Evolutionary conservation across 2,797 vertebrate genomes (phyloP), one percentile per base, ranked within the genome.

Genomic region (Rhinophrynus dorsalis): DNA sequence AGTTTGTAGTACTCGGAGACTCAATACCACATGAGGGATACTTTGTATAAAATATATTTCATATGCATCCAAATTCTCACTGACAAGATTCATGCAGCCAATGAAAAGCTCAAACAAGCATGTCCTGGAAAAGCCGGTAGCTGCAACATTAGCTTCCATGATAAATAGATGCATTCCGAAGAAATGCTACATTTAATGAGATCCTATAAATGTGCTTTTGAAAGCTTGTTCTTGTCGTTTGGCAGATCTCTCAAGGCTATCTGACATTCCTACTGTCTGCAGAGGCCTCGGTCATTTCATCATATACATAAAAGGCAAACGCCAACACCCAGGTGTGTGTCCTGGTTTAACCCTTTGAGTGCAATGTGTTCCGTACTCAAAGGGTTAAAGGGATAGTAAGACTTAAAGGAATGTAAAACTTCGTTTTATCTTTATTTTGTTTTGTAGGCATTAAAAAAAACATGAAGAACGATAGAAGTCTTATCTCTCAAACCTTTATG

Each of bases 111-210:
- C 56, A 42, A 52, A 60, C 67, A 50, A 47, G 67, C 33, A 40
- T 9, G 56, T 32, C 66, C 48, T 9, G 44, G 15, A 57, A 20
- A 32, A 20, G 23, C 47, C 45, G 32, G 21, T 15, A 32, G 10
- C 32, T 18, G 38, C 26, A 26, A 42, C 44, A 60, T 68, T 52
- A 68, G 45, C 47, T 24, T 2, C 57, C 37, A 9, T 71, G 60
- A 71, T 64, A 57, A 71, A 71, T 71, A 64, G 68, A 47, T 56
- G 1, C 7, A 23, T 40, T 57, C 51, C 51, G 21, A 12, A 30
- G 59, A 38, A 64, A 64, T 38, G 59, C 51, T 38, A 5, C 42
- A 4, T 71, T 71, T 71, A 71, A 71, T 71, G 60, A 71, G 67
- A 48, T 64, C 60, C 68, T 48, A 71, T 56, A 64, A 71, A 71